phyloP scores from a whole-genome alignment of 2,888 invertebrate species.

The Nemurella pictetii region DNA sequence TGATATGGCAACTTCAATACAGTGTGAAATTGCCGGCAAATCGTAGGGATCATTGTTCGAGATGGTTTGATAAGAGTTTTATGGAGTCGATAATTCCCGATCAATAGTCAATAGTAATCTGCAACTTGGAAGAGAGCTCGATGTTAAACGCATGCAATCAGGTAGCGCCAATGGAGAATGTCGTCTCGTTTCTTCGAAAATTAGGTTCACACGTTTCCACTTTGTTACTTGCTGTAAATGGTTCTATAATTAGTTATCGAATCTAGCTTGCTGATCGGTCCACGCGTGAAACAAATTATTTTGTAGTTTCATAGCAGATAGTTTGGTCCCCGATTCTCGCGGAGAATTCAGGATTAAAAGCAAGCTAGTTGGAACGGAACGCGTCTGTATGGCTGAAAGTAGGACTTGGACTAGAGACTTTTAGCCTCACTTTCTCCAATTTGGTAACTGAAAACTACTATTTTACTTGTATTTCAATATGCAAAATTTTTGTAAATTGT shows the following conservation, averaged over 20 bases:
- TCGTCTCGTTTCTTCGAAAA: neutral
- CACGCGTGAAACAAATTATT: neutral
- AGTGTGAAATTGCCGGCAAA: neutral
- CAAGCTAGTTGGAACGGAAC: neutral
- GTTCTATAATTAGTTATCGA: neutral
- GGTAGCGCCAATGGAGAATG: neutral
- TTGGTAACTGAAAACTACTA: neutral
- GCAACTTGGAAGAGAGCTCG: neutral
- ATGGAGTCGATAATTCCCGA: no score
- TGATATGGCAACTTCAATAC: neutral
- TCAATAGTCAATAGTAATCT: no score
- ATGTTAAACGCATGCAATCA: neutral
- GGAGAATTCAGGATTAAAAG: neutral
- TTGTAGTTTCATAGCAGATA: neutral
- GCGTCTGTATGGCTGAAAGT: neutral
- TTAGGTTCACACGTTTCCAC: neutral
- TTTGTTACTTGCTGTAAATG: neutral
- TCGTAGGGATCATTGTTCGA: neutral
- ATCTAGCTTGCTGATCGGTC: neutral
- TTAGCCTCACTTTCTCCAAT: neutral
- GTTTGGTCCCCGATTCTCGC: neutral
- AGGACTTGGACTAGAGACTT: neutral
- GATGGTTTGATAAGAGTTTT: neutral
- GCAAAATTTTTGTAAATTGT: no score
- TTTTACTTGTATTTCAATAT: no score